Evolutionary conservation across 2,797 vertebrate species (phyloP).

Genomic region (Lophius americanus): DNA sequence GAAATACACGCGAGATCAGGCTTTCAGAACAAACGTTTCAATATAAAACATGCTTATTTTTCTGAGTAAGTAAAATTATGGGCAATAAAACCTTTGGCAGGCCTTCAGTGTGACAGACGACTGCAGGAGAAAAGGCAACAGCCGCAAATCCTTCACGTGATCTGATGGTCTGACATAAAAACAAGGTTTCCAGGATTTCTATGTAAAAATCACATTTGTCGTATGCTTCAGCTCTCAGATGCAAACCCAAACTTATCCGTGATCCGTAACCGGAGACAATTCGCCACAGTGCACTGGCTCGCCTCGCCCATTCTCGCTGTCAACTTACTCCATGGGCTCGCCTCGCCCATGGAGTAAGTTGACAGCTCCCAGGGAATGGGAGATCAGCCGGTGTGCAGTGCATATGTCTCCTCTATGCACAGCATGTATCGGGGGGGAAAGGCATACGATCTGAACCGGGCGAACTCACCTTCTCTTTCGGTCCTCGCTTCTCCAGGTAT

Average conservation of each 20-base stretch:
- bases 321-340: constrained; percentile 11
- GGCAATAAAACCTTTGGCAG: constrained; percentile 1
- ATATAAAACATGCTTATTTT: not conserved
- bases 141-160: not conserved
- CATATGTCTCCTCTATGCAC: not conserved
- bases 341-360: constrained; percentile 78
- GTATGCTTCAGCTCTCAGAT: not conserved
- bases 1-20: not conserved
- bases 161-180: constrained; percentile 23
- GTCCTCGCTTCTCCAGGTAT: constrained; percentile 86
- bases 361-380: constrained; percentile 63
- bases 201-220: not conserved
- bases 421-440: constrained; percentile 38
- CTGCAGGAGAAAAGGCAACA: not conserved
- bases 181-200: not conserved
- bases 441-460: constrained; percentile 21
- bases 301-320: constrained; percentile 62
- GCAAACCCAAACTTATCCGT: not conserved
- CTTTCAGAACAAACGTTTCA: not conserved
- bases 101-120: not conserved
- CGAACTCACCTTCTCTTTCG: constrained; percentile 82
- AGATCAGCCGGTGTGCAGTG: constrained; percentile 46
- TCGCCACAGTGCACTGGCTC: constrained; percentile 7
- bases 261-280: constrained; percentile 5
- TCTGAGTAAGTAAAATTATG: not conserved